Conservation (phyloP, 2,113 vertebrate species). For the Ailuropoda melanoleuca region DNA sequence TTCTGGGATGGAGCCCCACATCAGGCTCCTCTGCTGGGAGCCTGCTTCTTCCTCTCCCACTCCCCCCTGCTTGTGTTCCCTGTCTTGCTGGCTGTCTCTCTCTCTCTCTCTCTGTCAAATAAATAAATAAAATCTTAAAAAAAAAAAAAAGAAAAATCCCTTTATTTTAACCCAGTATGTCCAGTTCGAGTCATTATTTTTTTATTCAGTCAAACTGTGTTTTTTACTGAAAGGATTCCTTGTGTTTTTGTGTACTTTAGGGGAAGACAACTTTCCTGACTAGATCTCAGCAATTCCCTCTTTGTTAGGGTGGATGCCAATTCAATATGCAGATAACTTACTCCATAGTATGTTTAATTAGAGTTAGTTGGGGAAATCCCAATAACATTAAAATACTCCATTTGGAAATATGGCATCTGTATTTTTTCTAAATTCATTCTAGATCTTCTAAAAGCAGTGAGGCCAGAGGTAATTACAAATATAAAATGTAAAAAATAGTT, state of each 20-base stretch:
- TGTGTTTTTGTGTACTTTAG: not conserved
- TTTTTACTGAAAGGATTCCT: slow-evolving; percentile 27
- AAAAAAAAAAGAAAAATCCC: not conserved
- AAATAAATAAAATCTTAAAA: too few relatives aligned
- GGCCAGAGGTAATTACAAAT: slow-evolving; percentile 36
- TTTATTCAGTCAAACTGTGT: not conserved
- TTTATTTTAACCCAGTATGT: slow-evolving; percentile 13
- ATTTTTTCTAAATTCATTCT: slow-evolving; percentile 53
- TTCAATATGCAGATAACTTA: not conserved
- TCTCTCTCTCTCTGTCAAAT: too few relatives aligned
- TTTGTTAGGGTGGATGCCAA: not conserved
- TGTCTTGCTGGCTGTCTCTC: too few relatives aligned
- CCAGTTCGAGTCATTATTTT: not conserved
- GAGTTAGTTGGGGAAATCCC: not conserved
- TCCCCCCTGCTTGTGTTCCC: too few relatives aligned
- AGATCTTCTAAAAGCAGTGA: slow-evolving; percentile 44
- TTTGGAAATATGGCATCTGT: slow-evolving; percentile 12
- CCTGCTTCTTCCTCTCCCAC: too few relatives aligned
- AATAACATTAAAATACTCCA: slow-evolving; percentile 39
- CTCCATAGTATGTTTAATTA: slow-evolving; percentile 28
- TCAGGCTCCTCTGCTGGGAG: too few relatives aligned
- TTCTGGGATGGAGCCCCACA: too few relatives aligned
- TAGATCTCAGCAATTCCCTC: slow-evolving; percentile 25
- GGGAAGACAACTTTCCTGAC: slow-evolving; percentile 16
- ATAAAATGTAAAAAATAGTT: slow-evolving; percentile 27